phyloP scores from a whole-genome alignment of 2,113 vertebrate species.

The Pterocles gutturalis region DNA sequence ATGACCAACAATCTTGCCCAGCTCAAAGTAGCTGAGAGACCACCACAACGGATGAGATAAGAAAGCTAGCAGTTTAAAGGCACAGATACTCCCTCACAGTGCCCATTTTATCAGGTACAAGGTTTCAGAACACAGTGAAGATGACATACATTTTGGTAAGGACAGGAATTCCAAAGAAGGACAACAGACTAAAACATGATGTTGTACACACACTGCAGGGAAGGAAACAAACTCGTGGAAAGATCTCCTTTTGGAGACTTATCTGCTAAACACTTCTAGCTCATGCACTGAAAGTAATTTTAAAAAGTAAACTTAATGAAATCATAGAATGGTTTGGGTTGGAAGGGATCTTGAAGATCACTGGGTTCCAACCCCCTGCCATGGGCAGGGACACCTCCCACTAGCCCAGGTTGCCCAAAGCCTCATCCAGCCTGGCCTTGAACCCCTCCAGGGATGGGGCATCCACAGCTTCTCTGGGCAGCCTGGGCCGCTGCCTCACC shows the following conservation, averaged over 20 bases:
- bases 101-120: background rate
- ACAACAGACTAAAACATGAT: background rate
- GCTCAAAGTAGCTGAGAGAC: background rate
- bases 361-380: no score
- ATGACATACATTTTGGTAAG: background rate
- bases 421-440: no score
- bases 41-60: background rate
- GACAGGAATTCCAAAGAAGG: background rate
- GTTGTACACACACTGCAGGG: background rate
- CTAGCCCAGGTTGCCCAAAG: no score
- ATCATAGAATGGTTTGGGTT: no score
- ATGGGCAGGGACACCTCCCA: no score
- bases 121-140: background rate
- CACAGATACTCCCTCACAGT: background rate
- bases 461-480: no score
- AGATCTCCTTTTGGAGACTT: background rate
- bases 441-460: no score
- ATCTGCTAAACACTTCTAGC: background rate
- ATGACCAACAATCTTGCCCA: background rate
- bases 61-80: background rate
- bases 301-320: background rate
- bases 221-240: background rate
- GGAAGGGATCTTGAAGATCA: no score
- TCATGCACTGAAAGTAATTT: background rate
- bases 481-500: no score